phyloP scores from a whole-genome alignment of 2,113 vertebrate species.

The Gambusia holbrooki region DNA sequence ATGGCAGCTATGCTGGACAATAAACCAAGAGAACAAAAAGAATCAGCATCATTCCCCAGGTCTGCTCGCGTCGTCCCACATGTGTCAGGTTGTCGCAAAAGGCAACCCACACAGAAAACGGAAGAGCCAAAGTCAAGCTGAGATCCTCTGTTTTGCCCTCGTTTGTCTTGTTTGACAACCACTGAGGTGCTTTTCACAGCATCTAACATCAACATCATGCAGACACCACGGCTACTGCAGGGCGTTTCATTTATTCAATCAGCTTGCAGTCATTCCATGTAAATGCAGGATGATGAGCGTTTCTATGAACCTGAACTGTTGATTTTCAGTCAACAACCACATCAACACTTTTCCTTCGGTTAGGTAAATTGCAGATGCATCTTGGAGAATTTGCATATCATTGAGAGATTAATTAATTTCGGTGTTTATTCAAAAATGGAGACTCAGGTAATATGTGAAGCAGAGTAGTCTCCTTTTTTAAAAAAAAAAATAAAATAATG shows the following conservation, averaged over 20 bases:
- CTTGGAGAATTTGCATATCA: neutral
- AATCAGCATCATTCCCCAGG: neutral
- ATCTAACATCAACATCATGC: neutral
- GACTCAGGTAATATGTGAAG: neutral
- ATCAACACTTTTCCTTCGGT: neutral
- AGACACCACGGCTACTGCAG: neutral
- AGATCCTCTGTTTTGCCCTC: neutral
- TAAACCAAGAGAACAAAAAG: slow-evolving; percentile 1
- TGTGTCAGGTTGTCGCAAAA: slow-evolving; percentile 26
- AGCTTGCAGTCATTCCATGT: neutral
- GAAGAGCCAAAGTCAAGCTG: slow-evolving; percentile 10
- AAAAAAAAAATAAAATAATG: neutral
- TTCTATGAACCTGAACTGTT: neutral
- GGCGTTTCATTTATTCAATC: neutral
- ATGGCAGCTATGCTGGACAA: slow-evolving; percentile 1
- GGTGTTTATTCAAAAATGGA: neutral
- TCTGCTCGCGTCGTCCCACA: slow-evolving; percentile 12
- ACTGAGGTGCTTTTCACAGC: neutral
- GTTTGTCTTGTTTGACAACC: slow-evolving; percentile 14
- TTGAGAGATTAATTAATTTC: neutral
- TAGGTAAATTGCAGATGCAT: neutral
- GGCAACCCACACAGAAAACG: slow-evolving; percentile 8
- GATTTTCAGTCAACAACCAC: neutral
- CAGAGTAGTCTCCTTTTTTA: neutral
- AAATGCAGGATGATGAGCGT: neutral